Base-by-base conservation (phyloP, 2,113 vertebrate genomes). In the Rhinolophus ferrumequinum region DNA sequence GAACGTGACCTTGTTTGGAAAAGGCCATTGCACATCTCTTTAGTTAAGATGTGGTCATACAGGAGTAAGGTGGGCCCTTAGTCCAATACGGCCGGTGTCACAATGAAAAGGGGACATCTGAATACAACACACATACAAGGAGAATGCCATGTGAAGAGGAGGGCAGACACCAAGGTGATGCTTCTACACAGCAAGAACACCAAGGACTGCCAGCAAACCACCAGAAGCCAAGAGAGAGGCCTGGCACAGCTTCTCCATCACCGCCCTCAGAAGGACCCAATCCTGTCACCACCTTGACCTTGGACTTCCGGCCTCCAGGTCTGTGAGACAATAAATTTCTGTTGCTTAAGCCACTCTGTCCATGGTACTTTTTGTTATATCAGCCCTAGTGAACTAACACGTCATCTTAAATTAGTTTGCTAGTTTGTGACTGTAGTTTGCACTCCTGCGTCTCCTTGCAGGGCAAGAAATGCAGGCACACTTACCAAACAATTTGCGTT, bases 111-210 rank as follows among this genome's bases (percentile, higher is more conserved):
- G 54, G 69, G 76, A 91, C 28, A 60, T 10, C 8, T 41, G 33
- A 62, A 60, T 14, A 18, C 8, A 64, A 66, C 35, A 54, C 7
- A 14, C 7, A n/a, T 52, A 33, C 11, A 30, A 10, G 44, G 11
- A 56, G 35, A 19, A 33, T 4, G 22, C 19, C 6, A 7, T 0
- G 8, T 33, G 19, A 38, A 35, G 26, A 21, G 0, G 5, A 75
- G 75, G 50, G 19, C n/a, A 72, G 26, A 88, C 38, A 58, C 1
- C 3, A 8, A 24, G 10, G 26, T 4, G 13, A 35, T 0, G 33
- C 3, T 30, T 4, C 18, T 1, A n/a, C 1, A 2, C 8, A 11
- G 47, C 21, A 60, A 24, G 22, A 19, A n/a, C 1, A 10, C 24
- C 41, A 21, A 28, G 22, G 28, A 33, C 11, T 0, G 7, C 84